These are phyloP conservation scores for Tachysurus vachellii DNA, from an alignment of 2,113 vertebrate species.

Conservation along the genomic window DNA sequence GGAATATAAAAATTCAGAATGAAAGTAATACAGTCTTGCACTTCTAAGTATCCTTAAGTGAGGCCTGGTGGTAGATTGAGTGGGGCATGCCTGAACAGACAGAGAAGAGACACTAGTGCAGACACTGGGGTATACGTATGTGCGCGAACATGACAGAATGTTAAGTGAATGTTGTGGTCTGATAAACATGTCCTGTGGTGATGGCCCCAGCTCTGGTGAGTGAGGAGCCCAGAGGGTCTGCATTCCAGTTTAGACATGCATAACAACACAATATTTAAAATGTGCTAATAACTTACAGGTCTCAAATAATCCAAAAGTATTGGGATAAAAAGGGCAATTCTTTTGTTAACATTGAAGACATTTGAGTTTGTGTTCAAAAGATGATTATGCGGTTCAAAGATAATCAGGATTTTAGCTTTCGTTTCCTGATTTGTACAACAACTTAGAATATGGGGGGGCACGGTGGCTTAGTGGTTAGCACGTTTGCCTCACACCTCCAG, in stretches of 20 bases:
- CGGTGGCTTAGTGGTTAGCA: too few relatives aligned
- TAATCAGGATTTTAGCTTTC: neutral
- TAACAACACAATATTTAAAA: neutral
- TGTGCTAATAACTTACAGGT: neutral
- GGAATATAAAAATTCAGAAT: too few relatives aligned
- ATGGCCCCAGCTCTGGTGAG: slow-evolving; percentile 30
- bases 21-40: neutral
- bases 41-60: slow-evolving; percentile 11
- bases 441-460: neutral
- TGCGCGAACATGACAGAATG: slow-evolving; percentile 18
- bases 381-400: neutral
- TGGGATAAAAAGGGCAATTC: neutral
- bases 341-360: neutral
- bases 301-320: too few relatives aligned
- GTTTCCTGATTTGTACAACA: neutral
- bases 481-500: too few relatives aligned
- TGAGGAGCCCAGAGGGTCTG: slow-evolving; percentile 46
- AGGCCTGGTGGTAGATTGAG: neutral
- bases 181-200: slow-evolving; percentile 47
- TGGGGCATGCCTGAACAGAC: slow-evolving; percentile 41
- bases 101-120: slow-evolving; percentile 23
- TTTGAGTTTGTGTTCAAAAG: neutral
- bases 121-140: neutral
- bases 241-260: slow-evolving; percentile 69
- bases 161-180: slow-evolving; percentile 26